phyloP scores from a whole-genome alignment of 1,140 invertebrate species.

The Oppia nitens region DNA sequence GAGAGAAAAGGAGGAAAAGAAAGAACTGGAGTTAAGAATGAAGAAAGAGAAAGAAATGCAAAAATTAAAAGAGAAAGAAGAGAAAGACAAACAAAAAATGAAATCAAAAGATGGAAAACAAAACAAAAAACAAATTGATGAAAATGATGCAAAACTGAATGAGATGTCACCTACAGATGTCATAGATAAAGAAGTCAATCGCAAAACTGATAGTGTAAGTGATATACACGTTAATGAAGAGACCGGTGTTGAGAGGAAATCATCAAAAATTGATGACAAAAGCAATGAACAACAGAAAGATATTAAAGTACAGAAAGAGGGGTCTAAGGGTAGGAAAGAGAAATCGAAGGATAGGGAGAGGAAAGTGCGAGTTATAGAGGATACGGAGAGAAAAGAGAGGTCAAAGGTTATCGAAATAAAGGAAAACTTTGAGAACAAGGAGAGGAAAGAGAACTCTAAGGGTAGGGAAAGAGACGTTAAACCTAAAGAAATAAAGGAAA shows the following conservation, averaged over 20 bases:
- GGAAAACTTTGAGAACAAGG: background rate
- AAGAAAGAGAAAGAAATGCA: background rate
- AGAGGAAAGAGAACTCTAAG: background rate
- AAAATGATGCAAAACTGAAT: background rate
- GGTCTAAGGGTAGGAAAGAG: no score
- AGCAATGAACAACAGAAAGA: no score
- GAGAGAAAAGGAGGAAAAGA: background rate
- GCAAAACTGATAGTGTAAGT: no score
- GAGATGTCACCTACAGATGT: no score
- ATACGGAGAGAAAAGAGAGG: background rate
- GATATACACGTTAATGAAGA: no score
- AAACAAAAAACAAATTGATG: background rate
- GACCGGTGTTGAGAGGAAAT: no score
- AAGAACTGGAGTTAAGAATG: background rate
- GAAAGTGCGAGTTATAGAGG: background rate
- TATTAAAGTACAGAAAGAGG: no score
- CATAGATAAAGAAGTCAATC: no score
- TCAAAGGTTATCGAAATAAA: background rate
- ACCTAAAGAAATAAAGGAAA: background rate
- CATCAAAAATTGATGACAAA: no score
- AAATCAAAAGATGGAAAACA: background rate
- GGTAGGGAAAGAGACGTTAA: background rate
- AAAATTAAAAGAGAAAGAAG: background rate
- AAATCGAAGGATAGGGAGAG: no score
- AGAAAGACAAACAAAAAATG: slow-evolving; percentile 9